Conservation (phyloP, 2,888 invertebrate species). For the Agriopis marginaria region DNA sequence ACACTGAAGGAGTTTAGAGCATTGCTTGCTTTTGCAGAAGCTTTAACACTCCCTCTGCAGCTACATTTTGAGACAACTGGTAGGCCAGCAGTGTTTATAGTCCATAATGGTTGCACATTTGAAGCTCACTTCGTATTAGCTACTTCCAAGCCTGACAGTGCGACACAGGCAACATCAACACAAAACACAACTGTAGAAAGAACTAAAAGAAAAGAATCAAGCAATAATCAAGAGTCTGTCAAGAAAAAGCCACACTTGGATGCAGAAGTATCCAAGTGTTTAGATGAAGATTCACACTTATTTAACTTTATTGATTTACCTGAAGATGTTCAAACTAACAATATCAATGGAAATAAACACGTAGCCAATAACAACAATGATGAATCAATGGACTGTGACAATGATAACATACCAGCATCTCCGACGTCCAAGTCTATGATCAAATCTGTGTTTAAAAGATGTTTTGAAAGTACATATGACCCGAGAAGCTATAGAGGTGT, state of each 20-base stretch:
- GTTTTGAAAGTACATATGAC: conserved; percentile 91
- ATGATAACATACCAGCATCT: conserved; percentile 86
- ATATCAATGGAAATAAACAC: conserved; percentile 45
- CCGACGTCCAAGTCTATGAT: conserved; percentile 87
- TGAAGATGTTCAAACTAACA: conserved; percentile 52
- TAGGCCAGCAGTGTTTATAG: conserved; percentile 91
- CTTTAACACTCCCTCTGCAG: conserved; percentile 88
- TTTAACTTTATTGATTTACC: conserved; percentile 81
- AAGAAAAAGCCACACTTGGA: conserved; percentile 76
- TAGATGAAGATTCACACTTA: conserved; percentile 82
- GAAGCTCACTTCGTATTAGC: conserved; percentile 94
- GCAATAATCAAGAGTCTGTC: conserved; percentile 51
- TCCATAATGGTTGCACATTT: conserved; percentile 91
- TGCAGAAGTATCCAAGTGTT: conserved; percentile 68
- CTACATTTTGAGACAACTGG: conserved; percentile 92
- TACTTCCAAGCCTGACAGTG: conserved; percentile 88
- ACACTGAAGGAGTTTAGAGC: conserved; percentile 94
- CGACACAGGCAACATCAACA: conserved; percentile 69
- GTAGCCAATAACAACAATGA: conserved; percentile 40
- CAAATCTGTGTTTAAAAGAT: conserved; percentile 89
- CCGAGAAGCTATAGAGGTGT: conserved; percentile 86
- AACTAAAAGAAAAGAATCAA: conserved; percentile 64
- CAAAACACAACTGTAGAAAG: conserved; percentile 72
- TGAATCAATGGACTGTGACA: conserved; percentile 72
- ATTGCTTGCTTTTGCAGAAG: conserved; percentile 92